Base-by-base conservation (phyloP, 2,888 invertebrate genomes). In the Eucera pruinosa region DNA sequence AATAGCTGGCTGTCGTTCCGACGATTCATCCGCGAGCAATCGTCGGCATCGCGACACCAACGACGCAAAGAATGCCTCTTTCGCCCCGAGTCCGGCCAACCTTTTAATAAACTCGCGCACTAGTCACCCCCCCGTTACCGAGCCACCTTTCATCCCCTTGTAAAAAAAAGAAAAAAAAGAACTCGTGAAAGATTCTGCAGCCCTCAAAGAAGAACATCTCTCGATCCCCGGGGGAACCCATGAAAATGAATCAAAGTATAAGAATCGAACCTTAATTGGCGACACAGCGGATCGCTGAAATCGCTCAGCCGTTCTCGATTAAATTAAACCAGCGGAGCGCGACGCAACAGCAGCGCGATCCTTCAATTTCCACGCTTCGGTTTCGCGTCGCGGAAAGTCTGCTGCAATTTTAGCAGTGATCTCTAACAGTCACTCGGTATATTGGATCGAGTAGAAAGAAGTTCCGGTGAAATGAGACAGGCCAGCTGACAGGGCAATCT, bases 251-350 rank as follows among this genome's bases (percentile, higher is more conserved):
- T 79, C 69, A 68, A 77, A 77, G 72, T 50, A 66, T 52, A 33
- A 68, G 75, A 84, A n/a, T 84, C 72, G 76, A 70, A 45, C 73
- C 54, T 76, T 84, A 84, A 83, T 83, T 79, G 82, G 55, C 54
- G 43, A 39, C 57, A 52, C 30, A 50, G 47, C 45, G 81, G 85
- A 89, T 90, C 85, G 87, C 83, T 80, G 83, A 88, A 88, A 89
- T 90, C 87, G 87, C 81, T 88, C 87, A 85, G 84, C 89, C 84
- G 78, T 81, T 82, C 83, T 86, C 82, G 83, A 88, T 90, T 86
- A 83, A 83, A 90, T 90, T 87, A 86, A 83, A 83, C n/a, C n/a
- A n/a, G n/a, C n/a, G n/a, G n/a, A n/a, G n/a, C n/a, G n/a, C n/a
- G n/a, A n/a, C n/a, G n/a, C n/a, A n/a, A n/a, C n/a, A n/a, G n/a